Percentiles rank a stretch among this genome's conserved stretches.
Conservation (phyloP, 2,888 invertebrate genomes). For the Sacculina carcini region DNA sequence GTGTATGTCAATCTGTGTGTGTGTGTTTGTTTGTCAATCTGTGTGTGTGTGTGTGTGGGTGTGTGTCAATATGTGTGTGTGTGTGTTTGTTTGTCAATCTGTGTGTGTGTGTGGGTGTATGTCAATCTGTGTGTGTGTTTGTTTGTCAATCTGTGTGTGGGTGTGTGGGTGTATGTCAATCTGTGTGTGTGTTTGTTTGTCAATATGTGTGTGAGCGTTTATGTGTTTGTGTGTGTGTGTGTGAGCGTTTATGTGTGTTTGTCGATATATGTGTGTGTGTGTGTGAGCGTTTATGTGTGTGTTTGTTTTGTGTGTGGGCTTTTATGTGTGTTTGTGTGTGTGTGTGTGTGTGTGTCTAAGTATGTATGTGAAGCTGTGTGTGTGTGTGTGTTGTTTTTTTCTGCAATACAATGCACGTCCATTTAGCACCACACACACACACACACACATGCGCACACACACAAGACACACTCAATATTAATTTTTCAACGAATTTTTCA, state of each 20-base stretch:
- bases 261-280: background rate
- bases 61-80: too few species aligned
- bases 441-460: background rate
- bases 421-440: background rate
- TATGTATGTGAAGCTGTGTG: background rate
- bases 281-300: background rate
- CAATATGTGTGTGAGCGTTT: background rate
- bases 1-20: too few species aligned
- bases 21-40: too few species aligned
- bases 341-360: background rate
- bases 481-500: background rate
- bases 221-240: background rate
- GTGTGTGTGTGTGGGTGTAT: too few species aligned
- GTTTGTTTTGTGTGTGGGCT: background rate
- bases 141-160: too few species aligned
- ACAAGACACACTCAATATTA: background rate
- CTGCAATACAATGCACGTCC: background rate
- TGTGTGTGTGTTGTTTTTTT: background rate
- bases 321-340: conserved; percentile 6
- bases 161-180: background rate
- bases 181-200: background rate
- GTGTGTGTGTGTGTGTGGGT: too few species aligned
- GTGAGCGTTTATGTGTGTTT: background rate
- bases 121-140: too few species aligned
- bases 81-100: too few species aligned